These are phyloP conservation scores for Teleopsis dalmanni DNA, from an alignment of 1,140 invertebrate genomes.

Conservation along the genomic window DNA sequence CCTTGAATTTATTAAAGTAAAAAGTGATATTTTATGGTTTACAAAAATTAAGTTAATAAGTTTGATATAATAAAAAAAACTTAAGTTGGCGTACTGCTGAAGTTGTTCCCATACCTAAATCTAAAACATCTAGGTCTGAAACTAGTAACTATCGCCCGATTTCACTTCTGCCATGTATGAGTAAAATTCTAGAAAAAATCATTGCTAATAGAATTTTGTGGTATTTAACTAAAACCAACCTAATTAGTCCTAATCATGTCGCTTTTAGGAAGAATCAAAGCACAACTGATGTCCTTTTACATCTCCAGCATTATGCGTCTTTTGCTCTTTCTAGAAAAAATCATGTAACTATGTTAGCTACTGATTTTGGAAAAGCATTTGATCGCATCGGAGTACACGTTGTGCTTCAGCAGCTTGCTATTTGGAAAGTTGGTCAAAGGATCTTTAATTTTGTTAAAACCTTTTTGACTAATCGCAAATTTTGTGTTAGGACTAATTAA, in stretches of 20 bases:
- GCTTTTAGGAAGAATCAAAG: constrained; percentile 4
- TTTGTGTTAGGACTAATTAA: not conserved
- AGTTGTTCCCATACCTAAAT: not conserved
- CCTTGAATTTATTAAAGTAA: too few relatives aligned
- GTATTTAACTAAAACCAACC: not conserved
- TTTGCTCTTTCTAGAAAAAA: constrained; percentile 2
- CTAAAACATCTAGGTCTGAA: not conserved
- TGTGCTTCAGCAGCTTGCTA: not conserved
- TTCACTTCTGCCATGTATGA: constrained; percentile 3
- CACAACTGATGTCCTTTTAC: not conserved
- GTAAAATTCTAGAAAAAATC: constrained; percentile 7
- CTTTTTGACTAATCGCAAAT: constrained; percentile 4
- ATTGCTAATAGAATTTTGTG: constrained; percentile 2
- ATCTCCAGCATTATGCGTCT: not conserved
- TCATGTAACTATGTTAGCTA: not conserved
- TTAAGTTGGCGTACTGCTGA: not conserved
- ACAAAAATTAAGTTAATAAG: too few relatives aligned
- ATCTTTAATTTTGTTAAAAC: constrained; percentile 9
- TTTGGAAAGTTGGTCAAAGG: constrained; percentile 10
- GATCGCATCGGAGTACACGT: constrained; percentile 9
- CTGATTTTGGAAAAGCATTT: constrained; percentile 7
- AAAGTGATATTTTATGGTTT: too few relatives aligned
- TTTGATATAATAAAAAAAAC: too few relatives aligned
- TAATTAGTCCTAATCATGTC: not conserved
- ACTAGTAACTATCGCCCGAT: not conserved